Conservation (phyloP, 2,113 vertebrate species). For the Otolemur garnettii region DNA sequence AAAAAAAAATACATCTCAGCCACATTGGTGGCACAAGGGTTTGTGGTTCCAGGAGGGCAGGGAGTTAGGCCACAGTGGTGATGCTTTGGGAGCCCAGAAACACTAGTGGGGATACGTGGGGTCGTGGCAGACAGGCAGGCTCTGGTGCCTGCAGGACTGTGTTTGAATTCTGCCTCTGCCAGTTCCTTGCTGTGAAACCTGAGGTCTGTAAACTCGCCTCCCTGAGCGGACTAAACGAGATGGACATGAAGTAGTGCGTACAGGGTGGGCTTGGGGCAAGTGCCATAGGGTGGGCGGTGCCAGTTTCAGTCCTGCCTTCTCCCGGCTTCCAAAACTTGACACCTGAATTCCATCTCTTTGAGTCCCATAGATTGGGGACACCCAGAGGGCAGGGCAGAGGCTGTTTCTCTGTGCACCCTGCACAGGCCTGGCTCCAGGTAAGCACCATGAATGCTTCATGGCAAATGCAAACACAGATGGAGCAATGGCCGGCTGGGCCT, state of each 20-base stretch:
- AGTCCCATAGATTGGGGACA: background rate
- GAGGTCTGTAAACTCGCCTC: background rate
- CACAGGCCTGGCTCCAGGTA: background rate
- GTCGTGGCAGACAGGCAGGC: background rate
- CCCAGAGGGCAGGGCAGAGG: background rate
- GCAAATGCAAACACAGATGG: background rate
- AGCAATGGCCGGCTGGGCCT: background rate
- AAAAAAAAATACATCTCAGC: background rate
- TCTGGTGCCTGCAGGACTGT: background rate
- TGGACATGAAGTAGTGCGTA: background rate
- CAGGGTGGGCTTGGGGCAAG: background rate
- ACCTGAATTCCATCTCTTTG: background rate
- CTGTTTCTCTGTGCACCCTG: background rate
- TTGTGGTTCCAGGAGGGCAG: background rate
- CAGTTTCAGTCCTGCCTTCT: background rate
- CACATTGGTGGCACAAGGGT: background rate
- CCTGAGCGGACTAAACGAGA: background rate
- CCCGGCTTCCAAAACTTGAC: background rate
- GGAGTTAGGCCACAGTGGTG: background rate
- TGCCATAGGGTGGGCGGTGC: background rate
- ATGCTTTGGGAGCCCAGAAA: background rate
- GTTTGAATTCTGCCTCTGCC: background rate
- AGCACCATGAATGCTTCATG: background rate
- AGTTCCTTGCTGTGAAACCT: background rate
- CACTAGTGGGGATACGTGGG: accelerated